Base-by-base conservation (phyloP, 2,888 invertebrate genomes). In the Campoplex capitator region DNA sequence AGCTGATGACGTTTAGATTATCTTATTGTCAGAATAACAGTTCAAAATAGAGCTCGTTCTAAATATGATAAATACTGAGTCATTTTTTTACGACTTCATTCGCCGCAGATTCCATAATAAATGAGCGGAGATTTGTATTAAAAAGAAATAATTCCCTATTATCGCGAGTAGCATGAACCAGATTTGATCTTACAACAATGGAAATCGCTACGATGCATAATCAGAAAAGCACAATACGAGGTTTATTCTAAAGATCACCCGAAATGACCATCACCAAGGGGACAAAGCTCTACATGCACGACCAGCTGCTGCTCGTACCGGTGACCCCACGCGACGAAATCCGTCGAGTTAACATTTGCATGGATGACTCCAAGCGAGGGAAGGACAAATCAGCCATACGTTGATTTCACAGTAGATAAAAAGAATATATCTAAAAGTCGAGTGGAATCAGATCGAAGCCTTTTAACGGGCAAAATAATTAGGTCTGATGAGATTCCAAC, bases 191-290 rank as follows among this genome's bases (percentile, higher is more conserved):
- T 13, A 23, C 62, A 70, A 83, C 70, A 62, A 71, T 62, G 58
- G 58, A 62, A 77, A 71, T 74, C 35, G 76, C 71, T 48, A 13
- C 48, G 76, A 62, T 42, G 56, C 45, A 70, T 71, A 76, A 83
- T 70, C 70, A 62, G 23, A 48, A 58, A 75, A 23, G 35, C 48
- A 83, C 83, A 83, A 82, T 82, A 67, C 48, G n/a, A 77, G 71
- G 76, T 70, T 77, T 71, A 76, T 83, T 70, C 58, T 83, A 51
- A 70, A 83, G 83, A 54, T 76, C 18, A 32, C 42, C 16, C 76
- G 76, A 83, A 83, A 83, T 83, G 83, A 83, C 76, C 76, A 83
- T 76, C 83, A 42, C 58, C 70, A 38, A 83, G 76, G 83, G 76
- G 70, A 62, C 70, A 28, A 23, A 54, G 48, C 70, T 56, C 68